Conservation (phyloP, 2,797 vertebrate genomes). For the Sebastes oblongus region DNA sequence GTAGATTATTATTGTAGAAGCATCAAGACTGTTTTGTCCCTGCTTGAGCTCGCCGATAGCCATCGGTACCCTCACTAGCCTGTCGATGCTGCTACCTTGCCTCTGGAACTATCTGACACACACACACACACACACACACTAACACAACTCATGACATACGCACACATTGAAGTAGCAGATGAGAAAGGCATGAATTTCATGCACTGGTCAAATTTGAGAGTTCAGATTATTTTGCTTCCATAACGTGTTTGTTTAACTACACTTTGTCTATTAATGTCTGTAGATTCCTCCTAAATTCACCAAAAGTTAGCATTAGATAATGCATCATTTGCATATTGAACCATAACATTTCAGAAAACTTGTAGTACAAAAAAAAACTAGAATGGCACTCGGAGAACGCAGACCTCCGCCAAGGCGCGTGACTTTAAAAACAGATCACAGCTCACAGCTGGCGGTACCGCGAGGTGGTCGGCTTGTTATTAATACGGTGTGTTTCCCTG, state of each 20-base stretch:
- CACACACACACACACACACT: neutral
- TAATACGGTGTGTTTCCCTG: too few species aligned
- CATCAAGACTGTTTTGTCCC: constrained; percentile 46
- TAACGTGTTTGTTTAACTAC: neutral
- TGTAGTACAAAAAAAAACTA: too few species aligned
- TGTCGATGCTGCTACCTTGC: constrained; percentile 26
- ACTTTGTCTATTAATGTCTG: too few species aligned
- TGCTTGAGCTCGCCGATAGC: constrained; percentile 29
- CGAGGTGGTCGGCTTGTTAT: too few species aligned
- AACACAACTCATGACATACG: neutral
- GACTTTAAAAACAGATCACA: too few species aligned
- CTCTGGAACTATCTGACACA: constrained; percentile 24
- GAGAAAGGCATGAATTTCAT: neutral
- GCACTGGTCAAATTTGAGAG: neutral
- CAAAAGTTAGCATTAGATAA: too few species aligned
- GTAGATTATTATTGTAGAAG: constrained; percentile 37
- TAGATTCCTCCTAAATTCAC: too few species aligned
- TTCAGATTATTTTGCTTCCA: neutral
- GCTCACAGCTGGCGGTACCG: too few species aligned
- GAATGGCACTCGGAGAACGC: too few species aligned
- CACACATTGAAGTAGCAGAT: neutral
- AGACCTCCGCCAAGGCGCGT: too few species aligned
- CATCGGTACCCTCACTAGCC: constrained; percentile 24
- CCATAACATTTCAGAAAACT: too few species aligned
- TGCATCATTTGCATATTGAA: too few species aligned